phyloP scores from a whole-genome alignment of 1,140 invertebrate genomes.

The Campoletis sonorensis region DNA sequence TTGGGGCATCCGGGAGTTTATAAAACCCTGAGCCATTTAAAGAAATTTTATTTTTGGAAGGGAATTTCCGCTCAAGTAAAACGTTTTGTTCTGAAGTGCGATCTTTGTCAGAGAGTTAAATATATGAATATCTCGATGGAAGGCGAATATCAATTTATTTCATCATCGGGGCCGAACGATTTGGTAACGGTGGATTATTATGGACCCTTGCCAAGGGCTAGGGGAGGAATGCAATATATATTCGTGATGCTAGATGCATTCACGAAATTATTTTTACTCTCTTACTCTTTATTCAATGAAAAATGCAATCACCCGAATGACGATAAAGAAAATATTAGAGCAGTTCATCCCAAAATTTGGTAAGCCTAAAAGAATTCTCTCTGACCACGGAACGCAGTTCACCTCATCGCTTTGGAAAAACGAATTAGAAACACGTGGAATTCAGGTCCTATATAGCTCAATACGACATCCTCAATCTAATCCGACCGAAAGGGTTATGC shows the following conservation, averaged over 20 bases:
- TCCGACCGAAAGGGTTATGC: conserved; percentile 18
- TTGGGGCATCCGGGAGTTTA: neutral
- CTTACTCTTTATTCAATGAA: conserved; percentile 19
- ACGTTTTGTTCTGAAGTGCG: neutral
- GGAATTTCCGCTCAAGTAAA: neutral
- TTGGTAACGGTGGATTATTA: neutral
- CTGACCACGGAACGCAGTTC: neutral
- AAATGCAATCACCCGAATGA: neutral
- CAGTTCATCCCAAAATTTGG: neutral
- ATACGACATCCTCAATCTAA: conserved; percentile 39
- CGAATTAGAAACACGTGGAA: neutral
- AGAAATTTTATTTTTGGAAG: conserved; percentile 27
- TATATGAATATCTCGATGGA: neutral
- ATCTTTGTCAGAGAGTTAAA: neutral
- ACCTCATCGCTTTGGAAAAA: neutral
- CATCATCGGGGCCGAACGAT: neutral
- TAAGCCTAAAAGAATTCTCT: neutral
- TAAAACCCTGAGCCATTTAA: conserved; percentile 2
- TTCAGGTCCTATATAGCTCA: neutral
- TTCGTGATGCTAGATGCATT: conserved; percentile 18
- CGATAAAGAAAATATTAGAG: neutral
- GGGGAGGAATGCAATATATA: neutral
- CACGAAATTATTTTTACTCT: conserved; percentile 1
- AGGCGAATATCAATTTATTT: neutral
- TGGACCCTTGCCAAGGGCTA: neutral